Evolutionary conservation across 2,888 invertebrate genomes (phyloP).

Genomic region (Sinopyrophorus schimmeli): DNA sequence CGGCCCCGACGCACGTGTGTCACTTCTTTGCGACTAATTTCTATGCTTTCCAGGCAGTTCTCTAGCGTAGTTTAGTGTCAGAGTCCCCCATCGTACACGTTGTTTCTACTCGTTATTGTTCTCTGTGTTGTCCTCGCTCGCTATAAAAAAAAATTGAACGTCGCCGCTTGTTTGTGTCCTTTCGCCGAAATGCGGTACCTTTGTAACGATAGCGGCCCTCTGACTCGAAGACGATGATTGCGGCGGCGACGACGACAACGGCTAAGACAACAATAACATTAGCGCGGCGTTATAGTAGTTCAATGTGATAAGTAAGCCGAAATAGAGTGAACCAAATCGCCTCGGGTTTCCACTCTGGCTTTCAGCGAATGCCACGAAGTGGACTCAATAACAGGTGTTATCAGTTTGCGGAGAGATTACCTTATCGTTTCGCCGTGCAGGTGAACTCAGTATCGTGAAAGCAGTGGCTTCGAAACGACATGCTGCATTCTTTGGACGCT

Average conservation of each 20-base stretch:
- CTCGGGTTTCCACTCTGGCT: slow-evolving; percentile 25
- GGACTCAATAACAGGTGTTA: slow-evolving; percentile 36
- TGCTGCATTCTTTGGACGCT: slow-evolving; percentile 86
- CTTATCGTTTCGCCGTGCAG: slow-evolving; percentile 30
- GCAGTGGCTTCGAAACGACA: slow-evolving; percentile 48
- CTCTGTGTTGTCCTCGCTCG: slow-evolving; percentile 37
- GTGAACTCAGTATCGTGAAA: slow-evolving; percentile 30
- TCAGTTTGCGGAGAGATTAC: slow-evolving; percentile 25
- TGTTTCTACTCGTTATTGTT: slow-evolving; percentile 38
- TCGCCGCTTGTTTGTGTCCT: slow-evolving; percentile 19
- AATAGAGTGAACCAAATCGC: slow-evolving; percentile 15
- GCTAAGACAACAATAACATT: slow-evolving; percentile 5
- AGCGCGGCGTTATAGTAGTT: slow-evolving; percentile 15
- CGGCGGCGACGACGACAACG: slow-evolving; percentile 9
- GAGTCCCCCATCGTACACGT: too few relatives aligned
- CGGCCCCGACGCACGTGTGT: slow-evolving; percentile 31
- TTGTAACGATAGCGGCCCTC: too few relatives aligned
- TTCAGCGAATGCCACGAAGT: slow-evolving; percentile 27
- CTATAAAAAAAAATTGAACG: too few relatives aligned
- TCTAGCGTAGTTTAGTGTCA: slow-evolving; percentile 35
- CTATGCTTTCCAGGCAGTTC: slow-evolving; percentile 40
- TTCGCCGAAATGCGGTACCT: too few relatives aligned
- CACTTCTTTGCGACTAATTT: slow-evolving; percentile 35
- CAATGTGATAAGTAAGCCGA: slow-evolving; percentile 17
- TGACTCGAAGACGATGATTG: too few relatives aligned